Base-by-base conservation (phyloP, 1,140 invertebrate species). In the Caenorhabditis elegans region DNA sequence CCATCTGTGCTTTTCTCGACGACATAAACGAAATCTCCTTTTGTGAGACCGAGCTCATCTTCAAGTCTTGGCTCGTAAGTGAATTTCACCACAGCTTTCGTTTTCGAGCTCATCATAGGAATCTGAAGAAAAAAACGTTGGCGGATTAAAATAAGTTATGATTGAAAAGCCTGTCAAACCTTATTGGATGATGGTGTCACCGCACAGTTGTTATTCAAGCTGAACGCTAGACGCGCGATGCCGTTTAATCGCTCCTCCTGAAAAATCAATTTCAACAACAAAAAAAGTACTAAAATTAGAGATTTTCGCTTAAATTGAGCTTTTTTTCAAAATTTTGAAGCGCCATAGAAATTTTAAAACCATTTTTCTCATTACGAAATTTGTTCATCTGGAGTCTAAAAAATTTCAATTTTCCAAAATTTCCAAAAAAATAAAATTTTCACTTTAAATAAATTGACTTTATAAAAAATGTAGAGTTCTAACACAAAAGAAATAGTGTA, bases 1-100 rank as follows among this genome's bases (percentile, higher is more conserved):
- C 97, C 98, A 92, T 99, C 98, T 84, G 96, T 97, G 85, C 95
- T 97, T 91, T 99, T 98, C 91, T 99, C 97, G 80, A 99, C 91
- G 84, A 99, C 98, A 79, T 95, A 92, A 80, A 99, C 70, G n/a
- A 82, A 80, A 75, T 91, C 91, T 70, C 96, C 96, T 90, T 93
- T 93, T 4, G 94, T 94, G 51, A 99, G 92, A 1, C 95, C 94
- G 8, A 99, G 91, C 90, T 99, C 98, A 90, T 99, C 98, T 2
- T 95, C 92, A 91, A 98, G 95, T 91, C 98, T 95, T 34, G 96
- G 96, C 76, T 96, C 95, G 90, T 99, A 99, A 91, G 96, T 96
- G 91, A 97, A 99, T 91, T 98, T 98, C 77, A 97, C 97, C 80
- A 97, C 93, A 22, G 96, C 96, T 8, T 94, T 87, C 19, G 60